Evolutionary conservation across 1,140 invertebrate genomes (phyloP).

Genomic region (Saccostrea echinata): DNA sequence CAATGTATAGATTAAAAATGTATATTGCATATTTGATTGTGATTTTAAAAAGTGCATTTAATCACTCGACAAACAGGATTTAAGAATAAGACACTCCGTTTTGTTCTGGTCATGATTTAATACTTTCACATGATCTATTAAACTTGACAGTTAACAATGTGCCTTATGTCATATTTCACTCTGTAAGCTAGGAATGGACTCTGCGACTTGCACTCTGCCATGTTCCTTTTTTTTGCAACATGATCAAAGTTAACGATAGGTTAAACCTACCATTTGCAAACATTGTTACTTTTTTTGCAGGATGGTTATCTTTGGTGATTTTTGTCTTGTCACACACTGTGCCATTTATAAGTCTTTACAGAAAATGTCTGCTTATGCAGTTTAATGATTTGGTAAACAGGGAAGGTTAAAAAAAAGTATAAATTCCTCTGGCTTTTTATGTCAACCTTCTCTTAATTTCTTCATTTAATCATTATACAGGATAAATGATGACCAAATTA

Average conservation of each 20-base stretch:
- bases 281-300: too few species aligned
- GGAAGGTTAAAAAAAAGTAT: too few species aligned
- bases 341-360: too few species aligned
- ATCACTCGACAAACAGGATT: background rate
- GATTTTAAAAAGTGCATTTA: background rate
- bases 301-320: too few species aligned
- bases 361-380: too few species aligned
- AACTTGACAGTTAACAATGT: conserved; percentile 22
- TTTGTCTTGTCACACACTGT: too few species aligned
- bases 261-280: background rate
- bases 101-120: background rate
- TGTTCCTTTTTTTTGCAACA: background rate
- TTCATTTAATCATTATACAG: too few species aligned
- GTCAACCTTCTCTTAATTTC: too few species aligned
- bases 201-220: background rate
- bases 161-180: background rate
- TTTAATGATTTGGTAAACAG: too few species aligned
- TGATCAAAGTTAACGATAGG: background rate
- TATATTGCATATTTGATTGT: background rate
- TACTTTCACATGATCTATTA: conserved; percentile 14
- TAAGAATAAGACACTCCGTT: background rate
- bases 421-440: too few species aligned
- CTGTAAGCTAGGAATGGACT: background rate
- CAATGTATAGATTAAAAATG: background rate
- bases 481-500: too few species aligned